Evolutionary conservation across 2,113 vertebrate species (phyloP).

Genomic region (Erythrolamprus reginae): DNA sequence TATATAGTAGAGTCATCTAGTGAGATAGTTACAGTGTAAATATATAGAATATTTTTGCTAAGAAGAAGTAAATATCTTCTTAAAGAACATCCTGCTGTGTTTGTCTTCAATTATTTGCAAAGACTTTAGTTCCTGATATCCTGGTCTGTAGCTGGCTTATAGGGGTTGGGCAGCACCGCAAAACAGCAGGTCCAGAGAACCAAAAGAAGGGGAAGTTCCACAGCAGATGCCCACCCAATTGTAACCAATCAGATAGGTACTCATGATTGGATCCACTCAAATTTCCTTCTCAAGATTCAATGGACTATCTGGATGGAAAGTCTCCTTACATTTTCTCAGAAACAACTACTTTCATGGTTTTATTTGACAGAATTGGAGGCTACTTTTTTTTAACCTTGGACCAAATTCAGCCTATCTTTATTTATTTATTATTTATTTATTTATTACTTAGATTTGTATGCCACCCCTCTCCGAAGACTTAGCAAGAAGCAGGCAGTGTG

Average conservation of each 20-base stretch:
- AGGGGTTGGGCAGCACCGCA: too few species aligned
- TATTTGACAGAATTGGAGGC: neutral
- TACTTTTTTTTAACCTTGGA: neutral
- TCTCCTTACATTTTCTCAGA: neutral
- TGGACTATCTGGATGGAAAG: neutral
- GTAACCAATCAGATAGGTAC: neutral
- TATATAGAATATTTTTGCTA: too few species aligned
- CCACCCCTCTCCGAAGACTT: too few species aligned
- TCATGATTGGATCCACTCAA: neutral
- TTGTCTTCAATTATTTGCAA: too few species aligned
- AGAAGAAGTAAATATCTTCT: too few species aligned
- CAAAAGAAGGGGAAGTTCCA: neutral
- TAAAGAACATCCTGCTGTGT: too few species aligned
- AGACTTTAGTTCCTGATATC: too few species aligned
- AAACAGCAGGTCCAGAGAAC: neutral
- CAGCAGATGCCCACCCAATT: neutral
- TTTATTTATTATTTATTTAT: too few species aligned
- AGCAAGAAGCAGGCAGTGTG: neutral
- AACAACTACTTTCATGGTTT: neutral
- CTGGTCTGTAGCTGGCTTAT: too few species aligned
- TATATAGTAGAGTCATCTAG: too few species aligned
- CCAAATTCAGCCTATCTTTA: neutral
- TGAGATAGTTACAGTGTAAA: too few species aligned
- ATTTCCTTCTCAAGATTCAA: neutral
- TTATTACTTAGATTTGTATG: too few species aligned